These are phyloP conservation scores for Papilio machaon DNA, from an alignment of 1,140 invertebrate species.

Conservation along the genomic window DNA sequence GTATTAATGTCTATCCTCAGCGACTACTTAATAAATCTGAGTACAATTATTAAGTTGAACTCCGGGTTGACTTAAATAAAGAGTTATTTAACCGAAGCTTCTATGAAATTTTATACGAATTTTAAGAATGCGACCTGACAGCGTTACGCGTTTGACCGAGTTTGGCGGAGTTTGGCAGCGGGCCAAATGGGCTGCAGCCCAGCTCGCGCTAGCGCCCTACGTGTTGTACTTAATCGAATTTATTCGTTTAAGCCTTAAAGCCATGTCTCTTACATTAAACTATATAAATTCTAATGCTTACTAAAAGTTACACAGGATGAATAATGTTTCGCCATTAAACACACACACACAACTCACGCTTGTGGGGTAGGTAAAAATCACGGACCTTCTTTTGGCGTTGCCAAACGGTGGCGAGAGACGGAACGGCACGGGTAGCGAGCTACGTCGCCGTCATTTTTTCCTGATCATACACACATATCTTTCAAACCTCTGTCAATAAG, in stretches of 20 bases:
- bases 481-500: too few relatives aligned
- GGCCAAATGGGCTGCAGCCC: conserved; percentile 51
- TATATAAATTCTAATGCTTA: neutral
- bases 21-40: too few relatives aligned
- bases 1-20: too few relatives aligned
- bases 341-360: too few relatives aligned
- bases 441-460: too few relatives aligned
- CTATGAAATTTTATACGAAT: neutral
- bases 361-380: too few relatives aligned
- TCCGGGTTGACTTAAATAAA: neutral
- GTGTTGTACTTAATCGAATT: conserved; percentile 35
- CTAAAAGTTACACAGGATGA: neutral
- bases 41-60: too few relatives aligned
- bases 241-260: conserved; percentile 11
- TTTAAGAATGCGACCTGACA: conserved; percentile 20
- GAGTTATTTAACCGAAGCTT: neutral
- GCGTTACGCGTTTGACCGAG: conserved; percentile 44
- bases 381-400: too few relatives aligned
- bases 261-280: neutral
- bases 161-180: conserved; percentile 50
- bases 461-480: too few relatives aligned
- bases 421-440: too few relatives aligned
- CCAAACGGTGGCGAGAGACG: too few relatives aligned
- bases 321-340: too few relatives aligned
- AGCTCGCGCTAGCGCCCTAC: conserved; percentile 16